Evolutionary conservation across 2,113 vertebrate genomes (phyloP).

Genomic region (Argyrosomus japonicus): DNA sequence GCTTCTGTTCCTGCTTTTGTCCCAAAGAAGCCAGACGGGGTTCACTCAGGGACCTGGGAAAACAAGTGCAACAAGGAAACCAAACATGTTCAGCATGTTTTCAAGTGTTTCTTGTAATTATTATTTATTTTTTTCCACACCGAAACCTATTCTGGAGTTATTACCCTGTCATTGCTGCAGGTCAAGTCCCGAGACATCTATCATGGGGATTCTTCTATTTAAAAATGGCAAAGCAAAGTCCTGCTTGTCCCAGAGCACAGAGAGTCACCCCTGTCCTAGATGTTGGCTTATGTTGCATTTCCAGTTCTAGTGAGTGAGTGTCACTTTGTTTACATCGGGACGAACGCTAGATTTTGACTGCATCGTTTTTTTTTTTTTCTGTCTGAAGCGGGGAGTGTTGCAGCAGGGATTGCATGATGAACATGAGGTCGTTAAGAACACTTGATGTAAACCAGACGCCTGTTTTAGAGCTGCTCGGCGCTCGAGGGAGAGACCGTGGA

Average conservation of each 20-base stretch:
- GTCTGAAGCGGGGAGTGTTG: slow-evolving; percentile 32
- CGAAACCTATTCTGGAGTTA: background rate
- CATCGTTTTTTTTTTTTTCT: background rate
- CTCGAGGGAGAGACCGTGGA: slow-evolving; percentile 51
- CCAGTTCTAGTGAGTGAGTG: background rate
- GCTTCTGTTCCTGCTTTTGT: slow-evolving; percentile 21
- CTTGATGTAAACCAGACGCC: slow-evolving; percentile 76
- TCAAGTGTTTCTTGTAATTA: background rate
- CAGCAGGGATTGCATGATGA: slow-evolving; percentile 36
- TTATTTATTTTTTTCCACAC: background rate
- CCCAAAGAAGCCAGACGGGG: slow-evolving; percentile 12
- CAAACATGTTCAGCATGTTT: slow-evolving; percentile 14
- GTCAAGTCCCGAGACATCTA: background rate
- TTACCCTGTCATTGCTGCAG: background rate
- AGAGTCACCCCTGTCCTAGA: slow-evolving; percentile 9
- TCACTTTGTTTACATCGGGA: background rate
- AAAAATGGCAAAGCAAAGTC: slow-evolving; percentile 1
- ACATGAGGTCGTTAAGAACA: slow-evolving; percentile 61
- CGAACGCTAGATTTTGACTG: background rate
- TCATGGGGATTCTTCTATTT: background rate
- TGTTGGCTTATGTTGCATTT: background rate
- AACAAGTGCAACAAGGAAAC: slow-evolving; percentile 14
- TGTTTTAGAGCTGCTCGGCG: slow-evolving; percentile 46
- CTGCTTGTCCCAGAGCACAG: background rate
- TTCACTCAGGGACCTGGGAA: slow-evolving; percentile 7